Conservation (phyloP, 1,140 invertebrate species). For the Drosophila melanogaster region DNA sequence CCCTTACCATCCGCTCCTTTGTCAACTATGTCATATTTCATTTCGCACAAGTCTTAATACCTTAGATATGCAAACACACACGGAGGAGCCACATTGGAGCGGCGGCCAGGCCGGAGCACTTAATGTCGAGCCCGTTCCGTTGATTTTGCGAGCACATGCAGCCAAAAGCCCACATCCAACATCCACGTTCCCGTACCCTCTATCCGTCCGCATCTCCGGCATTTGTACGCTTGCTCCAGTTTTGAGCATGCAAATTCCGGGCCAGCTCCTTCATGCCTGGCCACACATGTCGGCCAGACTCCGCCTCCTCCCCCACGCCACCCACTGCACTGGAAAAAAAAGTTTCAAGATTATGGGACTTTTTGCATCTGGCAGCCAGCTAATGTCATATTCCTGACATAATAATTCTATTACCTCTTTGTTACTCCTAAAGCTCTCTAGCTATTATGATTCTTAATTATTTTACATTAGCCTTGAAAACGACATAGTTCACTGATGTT, state of each 20-base stretch:
- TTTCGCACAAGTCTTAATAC: constrained; percentile 75
- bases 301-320: background rate
- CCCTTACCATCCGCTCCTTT: constrained; percentile 52
- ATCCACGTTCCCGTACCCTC: constrained; percentile 5
- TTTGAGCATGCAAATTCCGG: constrained; percentile 75
- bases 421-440: too few species aligned
- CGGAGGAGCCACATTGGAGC: constrained; percentile 1
- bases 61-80: constrained; percentile 53
- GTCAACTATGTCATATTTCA: constrained; percentile 81
- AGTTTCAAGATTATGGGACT: background rate
- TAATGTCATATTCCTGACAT: too few species aligned
- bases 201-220: constrained; percentile 35
- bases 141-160: constrained; percentile 52
- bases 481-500: too few species aligned
- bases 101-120: constrained; percentile 50
- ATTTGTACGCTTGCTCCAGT: constrained; percentile 55
- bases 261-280: constrained; percentile 77
- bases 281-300: constrained; percentile 75
- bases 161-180: constrained; percentile 8
- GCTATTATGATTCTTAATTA: too few species aligned
- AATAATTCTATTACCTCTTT: too few species aligned
- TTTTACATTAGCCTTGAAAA: background rate
- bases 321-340: constrained; percentile 9
- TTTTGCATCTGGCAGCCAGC: background rate
- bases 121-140: constrained; percentile 72